Percentiles rank a stretch among this genome's conserved stretches.
phyloP scores from a whole-genome alignment of 2,888 invertebrate species.

The Arge pagana region DNA sequence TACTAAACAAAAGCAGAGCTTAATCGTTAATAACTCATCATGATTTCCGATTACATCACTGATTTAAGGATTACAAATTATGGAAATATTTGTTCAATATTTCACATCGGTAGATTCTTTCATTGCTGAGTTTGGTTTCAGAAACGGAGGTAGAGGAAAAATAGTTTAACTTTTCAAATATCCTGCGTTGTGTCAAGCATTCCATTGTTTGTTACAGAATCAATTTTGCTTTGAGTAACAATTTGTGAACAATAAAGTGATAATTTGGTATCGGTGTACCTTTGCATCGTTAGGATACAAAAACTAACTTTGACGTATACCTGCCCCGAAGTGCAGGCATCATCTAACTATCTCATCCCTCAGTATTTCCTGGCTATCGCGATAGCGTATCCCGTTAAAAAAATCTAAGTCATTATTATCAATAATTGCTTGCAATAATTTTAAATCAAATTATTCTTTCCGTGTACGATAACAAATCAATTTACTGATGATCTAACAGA shows the following conservation, averaged over 20 bases:
- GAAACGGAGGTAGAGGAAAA: neutral
- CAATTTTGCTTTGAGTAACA: slow-evolving; percentile 5
- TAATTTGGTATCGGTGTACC: too few relatives aligned
- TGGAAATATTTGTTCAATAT: too few relatives aligned
- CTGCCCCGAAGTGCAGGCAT: neutral
- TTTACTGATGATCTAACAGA: neutral
- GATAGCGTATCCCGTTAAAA: slow-evolving; percentile 8
- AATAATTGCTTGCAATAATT: slow-evolving; percentile 8
- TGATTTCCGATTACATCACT: too few relatives aligned
- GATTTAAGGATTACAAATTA: too few relatives aligned
- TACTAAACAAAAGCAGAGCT: neutral
- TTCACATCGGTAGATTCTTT: neutral
- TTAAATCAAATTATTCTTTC: neutral
- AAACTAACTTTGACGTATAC: neutral
- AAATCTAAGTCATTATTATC: slow-evolving; percentile 19
- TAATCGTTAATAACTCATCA: slow-evolving; percentile 5
- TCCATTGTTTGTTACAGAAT: slow-evolving; percentile 6
- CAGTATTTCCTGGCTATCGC: slow-evolving; percentile 3
- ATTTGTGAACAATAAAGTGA: neutral
- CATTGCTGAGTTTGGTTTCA: slow-evolving; percentile 4
- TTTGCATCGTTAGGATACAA: too few relatives aligned
- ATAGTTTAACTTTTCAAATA: neutral
- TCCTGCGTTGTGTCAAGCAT: slow-evolving; percentile 13
- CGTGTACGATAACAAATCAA: neutral
- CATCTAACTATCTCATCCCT: neutral